Evolutionary conservation across 2,797 vertebrate species (phyloP), one percentile per base, ranked within the genome.

Genomic region (Discoglossus pictus): DNA sequence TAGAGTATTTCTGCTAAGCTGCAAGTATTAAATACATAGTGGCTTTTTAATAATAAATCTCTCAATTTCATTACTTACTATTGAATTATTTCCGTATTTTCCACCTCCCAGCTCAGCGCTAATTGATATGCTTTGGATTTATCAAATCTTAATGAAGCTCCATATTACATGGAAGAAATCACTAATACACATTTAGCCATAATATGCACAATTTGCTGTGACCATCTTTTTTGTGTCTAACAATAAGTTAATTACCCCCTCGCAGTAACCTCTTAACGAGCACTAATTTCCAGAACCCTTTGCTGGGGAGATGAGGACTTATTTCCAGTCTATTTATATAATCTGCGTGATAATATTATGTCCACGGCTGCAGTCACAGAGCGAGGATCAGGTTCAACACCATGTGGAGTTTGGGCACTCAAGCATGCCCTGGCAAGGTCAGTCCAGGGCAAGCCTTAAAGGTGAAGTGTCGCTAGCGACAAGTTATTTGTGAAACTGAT

Each of bases 51-150:
- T n/a, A n/a, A n/a, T n/a, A n/a, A n/a, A n/a, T n/a, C n/a, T n/a
- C n/a, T n/a, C n/a, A n/a, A n/a, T n/a, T n/a, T n/a, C n/a, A n/a
- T n/a, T n/a, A n/a, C n/a, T n/a, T n/a, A n/a, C n/a, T n/a, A n/a
- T n/a, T n/a, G n/a, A n/a, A n/a, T n/a, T n/a, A n/a, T n/a, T n/a
- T n/a, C n/a, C n/a, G n/a, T n/a, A 31, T 31, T 31, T 4, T 21
- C 7, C 44, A 21, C 44, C 20, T 47, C 23, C 8, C 5, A 47
- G 17, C 18, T 47, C 44, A 18, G 10, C 23, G 44, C 10, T 21
- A 47, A 47, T 47, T 47, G 44, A 36, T 23, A 12, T 47, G 6
- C 20, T 47, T 47, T 23, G 44, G 18, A 23, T 18, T 23, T 47
- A 2, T 20, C 2, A 5, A 20, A 5, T 4, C 44, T 4, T 47